Evolutionary conservation across 2,113 vertebrate species (phyloP).

Genomic region (Petrocephalus zakoni): DNA sequence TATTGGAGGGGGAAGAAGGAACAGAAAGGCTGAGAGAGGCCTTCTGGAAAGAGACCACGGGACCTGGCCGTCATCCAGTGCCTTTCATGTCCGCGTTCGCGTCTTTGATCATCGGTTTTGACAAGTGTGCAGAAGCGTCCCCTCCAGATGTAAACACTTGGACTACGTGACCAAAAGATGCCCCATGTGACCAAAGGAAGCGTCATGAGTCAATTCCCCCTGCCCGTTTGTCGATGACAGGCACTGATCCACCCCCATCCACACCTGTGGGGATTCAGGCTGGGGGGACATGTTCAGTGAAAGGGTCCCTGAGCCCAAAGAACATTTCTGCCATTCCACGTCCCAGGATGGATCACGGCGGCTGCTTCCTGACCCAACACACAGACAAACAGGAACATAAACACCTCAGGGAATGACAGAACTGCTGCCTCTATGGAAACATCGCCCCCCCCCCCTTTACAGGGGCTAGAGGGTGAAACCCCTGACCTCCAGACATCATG

Average conservation of each 20-base stretch:
- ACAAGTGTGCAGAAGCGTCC: too few species aligned
- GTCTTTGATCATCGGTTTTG: not conserved
- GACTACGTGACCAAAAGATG: not conserved
- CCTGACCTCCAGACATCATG: not conserved
- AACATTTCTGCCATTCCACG: conserved; percentile 34
- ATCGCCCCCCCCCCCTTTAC: not conserved
- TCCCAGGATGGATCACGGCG: conserved; percentile 35
- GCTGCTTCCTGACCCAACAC: conserved; percentile 29
- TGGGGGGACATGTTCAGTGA: not conserved
- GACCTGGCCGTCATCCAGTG: not conserved
- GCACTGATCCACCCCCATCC: not conserved
- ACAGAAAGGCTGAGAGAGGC: not conserved
- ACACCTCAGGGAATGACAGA: not conserved
- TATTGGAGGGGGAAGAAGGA: not conserved
- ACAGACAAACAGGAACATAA: not conserved
- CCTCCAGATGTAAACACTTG: not conserved
- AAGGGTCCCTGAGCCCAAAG: conserved; percentile 36
- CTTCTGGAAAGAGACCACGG: not conserved
- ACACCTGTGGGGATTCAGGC: not conserved
- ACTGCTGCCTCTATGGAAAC: not conserved
- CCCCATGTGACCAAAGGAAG: not conserved
- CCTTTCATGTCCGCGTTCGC: not conserved
- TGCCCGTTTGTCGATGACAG: not conserved
- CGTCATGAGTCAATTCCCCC: not conserved
- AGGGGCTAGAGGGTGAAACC: not conserved